Evolutionary conservation across 2,113 vertebrate species (phyloP).

Genomic region (Turnix velox): DNA sequence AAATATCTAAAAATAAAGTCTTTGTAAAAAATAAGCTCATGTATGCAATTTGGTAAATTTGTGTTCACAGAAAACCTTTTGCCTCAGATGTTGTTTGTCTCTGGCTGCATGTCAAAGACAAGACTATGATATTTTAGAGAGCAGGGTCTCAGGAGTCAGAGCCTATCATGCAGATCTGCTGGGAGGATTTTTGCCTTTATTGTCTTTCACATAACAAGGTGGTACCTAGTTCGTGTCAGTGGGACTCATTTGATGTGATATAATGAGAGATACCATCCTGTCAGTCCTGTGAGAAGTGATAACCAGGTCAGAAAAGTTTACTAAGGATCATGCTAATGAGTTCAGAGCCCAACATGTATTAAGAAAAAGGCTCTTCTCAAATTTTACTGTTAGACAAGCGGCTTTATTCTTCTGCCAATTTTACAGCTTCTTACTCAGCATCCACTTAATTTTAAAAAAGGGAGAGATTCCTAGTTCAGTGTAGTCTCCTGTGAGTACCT

Average conservation of each 20-base stretch:
- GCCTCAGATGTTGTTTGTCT: neutral
- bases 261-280: conserved; percentile 40
- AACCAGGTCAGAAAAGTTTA: conserved; percentile 52
- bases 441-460: conserved; percentile 16
- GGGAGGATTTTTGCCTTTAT: neutral
- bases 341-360: neutral
- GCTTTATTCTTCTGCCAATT: conserved; percentile 26
- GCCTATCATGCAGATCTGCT: conserved; percentile 10
- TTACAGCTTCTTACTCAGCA: neutral
- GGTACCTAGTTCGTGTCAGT: neutral
- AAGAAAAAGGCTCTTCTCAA: neutral
- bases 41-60: neutral
- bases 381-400: neutral
- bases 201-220: conserved; percentile 25
- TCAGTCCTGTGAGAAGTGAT: neutral
- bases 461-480: neutral
- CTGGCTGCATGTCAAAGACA: neutral
- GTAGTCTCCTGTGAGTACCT: neutral
- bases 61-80: neutral
- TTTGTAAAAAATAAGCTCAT: neutral
- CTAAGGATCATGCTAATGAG: conserved; percentile 47
- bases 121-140: neutral
- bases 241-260: conserved; percentile 12
- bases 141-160: neutral
- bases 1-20: neutral